Conservation (phyloP, 2,797 vertebrate genomes). For the Acanthopagrus latus region DNA sequence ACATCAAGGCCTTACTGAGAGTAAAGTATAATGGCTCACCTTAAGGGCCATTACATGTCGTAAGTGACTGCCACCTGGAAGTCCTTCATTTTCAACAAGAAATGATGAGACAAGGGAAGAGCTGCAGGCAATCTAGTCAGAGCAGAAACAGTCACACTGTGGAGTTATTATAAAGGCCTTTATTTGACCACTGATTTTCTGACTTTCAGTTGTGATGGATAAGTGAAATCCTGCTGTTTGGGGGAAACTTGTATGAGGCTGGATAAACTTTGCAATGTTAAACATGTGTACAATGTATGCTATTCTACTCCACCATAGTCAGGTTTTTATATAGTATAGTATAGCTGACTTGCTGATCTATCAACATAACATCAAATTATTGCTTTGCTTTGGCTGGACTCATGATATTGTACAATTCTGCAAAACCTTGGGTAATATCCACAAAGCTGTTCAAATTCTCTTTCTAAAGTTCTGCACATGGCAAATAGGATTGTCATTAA, state of each 20-base stretch:
- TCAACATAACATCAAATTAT: no score
- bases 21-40: slow-evolving; percentile 37
- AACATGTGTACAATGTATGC: neutral
- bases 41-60: slow-evolving; percentile 39
- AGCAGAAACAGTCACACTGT: slow-evolving; percentile 20
- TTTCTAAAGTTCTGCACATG: neutral
- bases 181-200: slow-evolving; percentile 8
- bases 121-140: slow-evolving; percentile 36
- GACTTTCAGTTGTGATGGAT: slow-evolving; percentile 5
- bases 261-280: slow-evolving; percentile 9
- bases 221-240: slow-evolving; percentile 13
- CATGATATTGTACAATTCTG: neutral
- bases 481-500: neutral
- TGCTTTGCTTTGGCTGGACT: neutral
- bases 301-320: neutral
- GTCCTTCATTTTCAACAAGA: slow-evolving; percentile 50
- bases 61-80: slow-evolving; percentile 47
- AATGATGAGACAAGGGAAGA: slow-evolving; percentile 13
- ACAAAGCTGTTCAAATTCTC: neutral
- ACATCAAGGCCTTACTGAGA: slow-evolving; percentile 24
- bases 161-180: slow-evolving; percentile 25
- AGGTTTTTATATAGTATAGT: neutral
- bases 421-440: neutral
- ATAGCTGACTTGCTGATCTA: neutral
- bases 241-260: neutral